Percentiles rank a stretch among this genome's conserved stretches.
Conservation (phyloP, 1,140 invertebrate species). For the Bombus superbus region DNA sequence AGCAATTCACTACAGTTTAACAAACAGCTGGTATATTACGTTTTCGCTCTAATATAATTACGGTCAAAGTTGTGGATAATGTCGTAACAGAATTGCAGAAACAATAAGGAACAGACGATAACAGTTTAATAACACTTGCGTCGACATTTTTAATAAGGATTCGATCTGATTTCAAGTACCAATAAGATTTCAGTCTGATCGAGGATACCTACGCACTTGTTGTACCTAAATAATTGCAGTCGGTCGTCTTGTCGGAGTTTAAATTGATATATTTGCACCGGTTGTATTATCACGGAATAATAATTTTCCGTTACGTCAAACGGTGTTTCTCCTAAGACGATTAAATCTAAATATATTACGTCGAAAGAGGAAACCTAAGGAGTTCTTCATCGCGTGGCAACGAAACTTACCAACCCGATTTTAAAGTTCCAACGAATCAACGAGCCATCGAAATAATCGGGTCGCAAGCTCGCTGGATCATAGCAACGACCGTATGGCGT, state of each 20-base stretch:
- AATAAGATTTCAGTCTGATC: background rate
- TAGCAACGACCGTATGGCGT: background rate
- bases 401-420: background rate
- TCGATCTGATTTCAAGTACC: background rate
- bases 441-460: background rate
- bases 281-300: background rate
- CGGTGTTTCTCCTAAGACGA: background rate
- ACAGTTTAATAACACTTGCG: background rate
- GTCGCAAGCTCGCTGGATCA: background rate
- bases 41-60: no score
- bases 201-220: background rate
- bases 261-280: background rate
- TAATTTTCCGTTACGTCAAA: background rate
- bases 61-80: no score
- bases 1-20: no score
- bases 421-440: background rate
- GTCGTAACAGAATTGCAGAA: no score
- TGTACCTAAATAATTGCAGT: no score
- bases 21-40: no score
- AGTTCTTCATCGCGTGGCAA: background rate
- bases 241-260: background rate
- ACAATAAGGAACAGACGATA: no score
- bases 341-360: slow-evolving; percentile 14
- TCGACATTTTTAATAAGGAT: no score
- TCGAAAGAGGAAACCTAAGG: background rate